These are phyloP conservation scores for Diabrotica virgifera DNA, from an alignment of 1,140 invertebrate genomes.

Conservation along the genomic window DNA sequence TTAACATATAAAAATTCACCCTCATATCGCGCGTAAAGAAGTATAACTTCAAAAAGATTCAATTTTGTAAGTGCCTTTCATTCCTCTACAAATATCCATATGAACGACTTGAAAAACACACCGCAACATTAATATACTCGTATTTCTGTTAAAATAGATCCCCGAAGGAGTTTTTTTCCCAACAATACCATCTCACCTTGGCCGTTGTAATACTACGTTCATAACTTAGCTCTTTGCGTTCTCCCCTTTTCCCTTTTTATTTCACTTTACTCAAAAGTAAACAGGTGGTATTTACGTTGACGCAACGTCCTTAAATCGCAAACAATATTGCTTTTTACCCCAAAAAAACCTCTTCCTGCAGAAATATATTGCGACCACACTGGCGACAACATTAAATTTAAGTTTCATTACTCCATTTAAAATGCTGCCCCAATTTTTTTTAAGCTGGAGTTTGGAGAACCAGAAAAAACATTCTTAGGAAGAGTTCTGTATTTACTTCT, in stretches of 20 bases:
- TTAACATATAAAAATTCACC: no score
- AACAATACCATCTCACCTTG: no score
- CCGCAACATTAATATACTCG: no score
- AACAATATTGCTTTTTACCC: neutral
- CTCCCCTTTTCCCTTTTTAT: neutral
- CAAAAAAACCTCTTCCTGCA: neutral
- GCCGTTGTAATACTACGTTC: neutral
- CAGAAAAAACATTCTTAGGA: no score
- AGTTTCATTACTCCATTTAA: slow-evolving; percentile 1
- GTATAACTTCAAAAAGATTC: no score
- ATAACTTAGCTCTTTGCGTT: neutral
- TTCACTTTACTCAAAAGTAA: slow-evolving; percentile 2
- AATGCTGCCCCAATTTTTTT: neutral
- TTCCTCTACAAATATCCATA: no score
- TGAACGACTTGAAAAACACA: no score
- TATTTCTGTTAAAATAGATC: no score
- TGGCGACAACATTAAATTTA: slow-evolving; percentile 1
- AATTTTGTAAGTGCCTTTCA: no score
- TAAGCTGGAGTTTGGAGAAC: neutral
- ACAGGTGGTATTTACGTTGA: neutral
- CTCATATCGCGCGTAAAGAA: no score
- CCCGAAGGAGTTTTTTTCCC: no score
- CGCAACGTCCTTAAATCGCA: neutral
- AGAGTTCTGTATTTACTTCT: no score
- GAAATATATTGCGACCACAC: neutral